Evolutionary conservation across 2,797 vertebrate species (phyloP), one percentile per base, ranked within the genome.

Genomic region (Mastacembelus armatus): DNA sequence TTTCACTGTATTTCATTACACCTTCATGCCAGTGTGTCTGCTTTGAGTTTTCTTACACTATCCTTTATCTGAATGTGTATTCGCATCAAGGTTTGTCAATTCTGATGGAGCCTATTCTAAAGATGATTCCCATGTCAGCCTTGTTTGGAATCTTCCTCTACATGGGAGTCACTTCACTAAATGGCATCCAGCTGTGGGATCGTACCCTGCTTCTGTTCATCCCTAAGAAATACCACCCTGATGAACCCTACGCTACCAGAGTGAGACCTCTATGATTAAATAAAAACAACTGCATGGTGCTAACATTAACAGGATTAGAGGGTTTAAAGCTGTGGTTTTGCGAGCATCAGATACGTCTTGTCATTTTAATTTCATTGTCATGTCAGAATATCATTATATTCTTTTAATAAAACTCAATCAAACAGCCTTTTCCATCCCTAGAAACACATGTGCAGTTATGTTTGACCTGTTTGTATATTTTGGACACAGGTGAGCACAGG

Each of bases 91-190:
- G 98, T 0, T 68, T 98, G 66, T 99, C 98, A 38, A 97, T 99
- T 85, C 88, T 98, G 56, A 97, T 99, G 96, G 96, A 97, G 83
- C 96, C 96, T 1, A 92, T 99, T 80, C 88, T 99, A 21, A 96
- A 94, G 85, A 73, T 92, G 87, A 97, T 99, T 71, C 97, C 98
- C 0, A 88, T 98, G 90, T 84, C 98, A 0, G 96, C 97, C 45
- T 91, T 99, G 67, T 98, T 99, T 0, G 98, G 98, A 73, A 99
- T 99, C 86, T 99, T 99, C 81, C 95, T 99, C 57, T 99, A 99
- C 88, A 99, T 99, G 98, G 98, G 98, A 0, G 93, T 99, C 56
- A 98, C 98, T 0, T 99, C 98, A 3, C 95, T 99, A 44, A 96
- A 94, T 0, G 97, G 97, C 49, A 96, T 99, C 84, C 98, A 99